Evolutionary conservation across 64 coral and sea anemone genomes (phyloP), one percentile per base, ranked within the genome.

Genomic region (Platygyra sinensis): DNA sequence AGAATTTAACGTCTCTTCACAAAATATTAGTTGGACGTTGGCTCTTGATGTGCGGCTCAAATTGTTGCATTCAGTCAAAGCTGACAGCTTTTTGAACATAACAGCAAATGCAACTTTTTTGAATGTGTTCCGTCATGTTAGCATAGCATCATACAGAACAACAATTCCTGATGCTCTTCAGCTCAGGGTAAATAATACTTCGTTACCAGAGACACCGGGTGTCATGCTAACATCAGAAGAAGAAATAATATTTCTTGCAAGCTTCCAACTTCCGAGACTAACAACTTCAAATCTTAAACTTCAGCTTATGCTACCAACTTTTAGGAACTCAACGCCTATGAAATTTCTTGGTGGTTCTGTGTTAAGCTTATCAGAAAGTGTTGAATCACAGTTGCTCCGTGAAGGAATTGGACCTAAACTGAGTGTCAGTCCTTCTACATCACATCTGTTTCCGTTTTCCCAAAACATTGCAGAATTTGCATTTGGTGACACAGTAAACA

Each of bases 11-110:
- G 46, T 91, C n/a, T 24, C 67, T 82, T 91, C 89, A 33, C 80
- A 90, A 29, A 67, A 95, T 92, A 60, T 95, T 30, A 92, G 89
- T n/a, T 95, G 94, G 94, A 88, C 86, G 50, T 27, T 38, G 57
- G 32, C 74, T 30, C 31, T 89, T 16, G 52, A 88, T 39, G 75
- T 95, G 54, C 60, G 24, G 24, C 42, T 76, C 22, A 49, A 65
- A 78, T 60, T 95, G 24, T 82, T 86, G 3, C 46, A 31, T 18
- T 65, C 69, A 57, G 83, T 87, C n/a, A 25, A 59, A 59, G 83
- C 89, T 75, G 89, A 81, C 76, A 76, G 89, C 50, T 29, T 60
- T n/a, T 22, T 89, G 39, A 92, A 95, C 33, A 64, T 92, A 2
- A 83, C 89, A 6, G 86, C 52, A 29, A 52, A 72, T 87, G 69